Evolutionary conservation across 2,113 vertebrate genomes (phyloP), one percentile per base, ranked within the genome.

Genomic region (Ailuropoda melanoleuca): DNA sequence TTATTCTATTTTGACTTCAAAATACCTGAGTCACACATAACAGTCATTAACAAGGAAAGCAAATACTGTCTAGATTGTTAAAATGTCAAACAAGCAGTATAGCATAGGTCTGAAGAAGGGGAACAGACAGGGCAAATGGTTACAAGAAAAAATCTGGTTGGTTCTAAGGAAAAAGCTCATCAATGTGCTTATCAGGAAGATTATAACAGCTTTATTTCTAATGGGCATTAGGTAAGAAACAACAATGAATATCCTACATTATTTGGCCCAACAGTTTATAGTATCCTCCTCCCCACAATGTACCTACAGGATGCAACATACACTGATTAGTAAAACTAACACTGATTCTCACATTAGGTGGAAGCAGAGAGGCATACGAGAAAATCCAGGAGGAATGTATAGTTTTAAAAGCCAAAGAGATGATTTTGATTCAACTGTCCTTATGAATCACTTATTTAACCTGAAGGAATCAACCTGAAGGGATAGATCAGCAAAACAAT

Each of bases 401-500:
- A 72, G 11, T 92, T 96, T 87, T 39, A 87, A 87, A 98, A 46
- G 53, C 5, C 37, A 95, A 7, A 82, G 21, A 84, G 18, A 90
- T 75, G 18, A 91, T 66, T 92, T 66, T 95, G 23, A 92, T 84
- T 80, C 60, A 83, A n/a, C 8, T 88, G 13, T 80, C 93, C 64
- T 72, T 96, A 26, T 88, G 62, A 97, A 93, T 60, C 66, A 91
- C n/a, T 95, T n/a, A 87, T 43, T 58, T 31, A 78, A 78, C 37
- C 56, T 66, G 11, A 94, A 95, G 17, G 55, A 72, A 86, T 48
- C 15, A 83, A 87, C 31, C 43, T 87, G 11, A 95, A 95, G 23
- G 48, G 64, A 82, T 8, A 4, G 39, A 64, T 82, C 53, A 46
- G 31, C 48, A 89, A 78, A 68, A 48, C 7, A 91, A 70, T 60